Conservation (phyloP, 2,888 invertebrate genomes). For the Linnaemya vulpina region DNA sequence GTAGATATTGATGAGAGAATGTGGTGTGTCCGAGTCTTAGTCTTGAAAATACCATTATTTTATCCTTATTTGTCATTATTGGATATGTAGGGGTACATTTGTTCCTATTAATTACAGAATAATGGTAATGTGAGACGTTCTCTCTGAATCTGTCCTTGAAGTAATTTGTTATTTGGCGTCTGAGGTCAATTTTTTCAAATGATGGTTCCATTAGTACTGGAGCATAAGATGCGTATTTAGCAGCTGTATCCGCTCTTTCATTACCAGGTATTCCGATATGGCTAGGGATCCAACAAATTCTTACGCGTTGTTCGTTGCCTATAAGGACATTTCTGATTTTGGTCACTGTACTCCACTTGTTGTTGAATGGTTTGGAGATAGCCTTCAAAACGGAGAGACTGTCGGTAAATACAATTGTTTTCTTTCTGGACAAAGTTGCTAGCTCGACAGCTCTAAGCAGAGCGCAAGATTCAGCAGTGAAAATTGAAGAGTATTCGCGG, state of each 20-base stretch:
- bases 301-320: not conserved
- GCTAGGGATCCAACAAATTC: not conserved
- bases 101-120: not conserved
- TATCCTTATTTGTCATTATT: not conserved
- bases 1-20: not conserved
- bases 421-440: not conserved
- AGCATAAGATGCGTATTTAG: not conserved
- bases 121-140: not conserved
- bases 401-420: not conserved
- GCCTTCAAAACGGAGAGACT: constrained; percentile 5
- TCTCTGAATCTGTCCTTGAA: too few species aligned
- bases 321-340: not conserved
- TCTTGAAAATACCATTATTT: too few species aligned
- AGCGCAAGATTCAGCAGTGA: not conserved
- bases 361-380: not conserved
- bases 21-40: not conserved
- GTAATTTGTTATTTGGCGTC: not conserved
- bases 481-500: not conserved
- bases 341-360: not conserved
- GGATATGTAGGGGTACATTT: not conserved
- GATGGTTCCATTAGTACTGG: not conserved
- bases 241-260: not conserved
- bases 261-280: not conserved
- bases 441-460: too few species aligned
- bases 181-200: not conserved